phyloP scores from a whole-genome alignment of 1,140 invertebrate species.

The Eubasilissa regina region DNA sequence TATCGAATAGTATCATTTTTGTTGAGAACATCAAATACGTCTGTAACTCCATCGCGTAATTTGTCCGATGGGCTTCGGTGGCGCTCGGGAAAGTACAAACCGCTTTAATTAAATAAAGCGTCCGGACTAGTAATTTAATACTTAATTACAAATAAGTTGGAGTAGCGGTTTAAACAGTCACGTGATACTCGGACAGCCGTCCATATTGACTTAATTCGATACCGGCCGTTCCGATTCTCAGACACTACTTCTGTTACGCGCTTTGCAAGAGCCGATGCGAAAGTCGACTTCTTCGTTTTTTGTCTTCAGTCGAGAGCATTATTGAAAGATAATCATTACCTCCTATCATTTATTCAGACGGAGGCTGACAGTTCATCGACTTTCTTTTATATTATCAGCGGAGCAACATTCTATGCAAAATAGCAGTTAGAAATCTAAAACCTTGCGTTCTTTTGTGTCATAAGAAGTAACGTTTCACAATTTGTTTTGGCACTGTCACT shows the following conservation, averaged over 20 bases:
- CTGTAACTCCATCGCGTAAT: too few relatives aligned
- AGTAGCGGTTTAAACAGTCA: neutral
- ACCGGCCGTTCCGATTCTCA: neutral
- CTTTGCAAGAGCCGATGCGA: constrained; percentile 9
- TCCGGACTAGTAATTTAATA: neutral
- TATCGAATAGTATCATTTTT: too few relatives aligned
- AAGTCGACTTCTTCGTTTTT: neutral
- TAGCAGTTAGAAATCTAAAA: neutral
- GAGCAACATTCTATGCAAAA: constrained; percentile 13
- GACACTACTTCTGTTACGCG: constrained; percentile 16
- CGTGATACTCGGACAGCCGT: neutral
- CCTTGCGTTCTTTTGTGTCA: neutral
- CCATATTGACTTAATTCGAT: constrained; percentile 12
- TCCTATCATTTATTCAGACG: neutral
- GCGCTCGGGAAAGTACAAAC: too few relatives aligned
- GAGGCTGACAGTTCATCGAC: neutral
- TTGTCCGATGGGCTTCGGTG: neutral
- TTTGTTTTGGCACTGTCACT: neutral
- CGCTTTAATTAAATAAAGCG: too few relatives aligned
- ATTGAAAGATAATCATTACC: neutral
- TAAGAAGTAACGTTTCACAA: neutral
- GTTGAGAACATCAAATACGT: too few relatives aligned
- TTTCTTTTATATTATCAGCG: neutral
- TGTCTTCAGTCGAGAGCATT: too few relatives aligned
- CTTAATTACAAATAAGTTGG: neutral